Evolutionary conservation across 1,140 invertebrate genomes (phyloP).

Genomic region (Formica selysi): DNA sequence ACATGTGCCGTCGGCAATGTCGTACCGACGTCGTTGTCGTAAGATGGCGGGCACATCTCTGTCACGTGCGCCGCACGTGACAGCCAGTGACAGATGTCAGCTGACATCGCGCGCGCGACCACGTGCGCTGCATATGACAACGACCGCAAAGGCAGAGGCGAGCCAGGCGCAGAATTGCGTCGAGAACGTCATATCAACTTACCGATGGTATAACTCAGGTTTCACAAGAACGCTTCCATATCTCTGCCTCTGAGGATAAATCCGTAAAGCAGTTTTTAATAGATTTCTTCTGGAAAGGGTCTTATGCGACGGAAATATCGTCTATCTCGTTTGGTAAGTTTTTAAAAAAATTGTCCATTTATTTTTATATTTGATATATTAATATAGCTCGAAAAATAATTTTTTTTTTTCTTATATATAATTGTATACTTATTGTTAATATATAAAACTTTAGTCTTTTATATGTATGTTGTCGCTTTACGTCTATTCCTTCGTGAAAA

Average conservation of each 20-base stretch:
- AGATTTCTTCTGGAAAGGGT: too few relatives aligned
- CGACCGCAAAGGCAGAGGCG: too few relatives aligned
- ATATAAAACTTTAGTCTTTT: background rate
- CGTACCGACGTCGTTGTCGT: slow-evolving; percentile 2
- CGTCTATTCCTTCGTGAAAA: slow-evolving; percentile 6
- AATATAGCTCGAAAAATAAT: background rate
- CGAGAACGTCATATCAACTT: too few relatives aligned
- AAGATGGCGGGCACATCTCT: slow-evolving; percentile 55
- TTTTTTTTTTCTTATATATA: background rate
- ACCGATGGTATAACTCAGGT: too few relatives aligned
- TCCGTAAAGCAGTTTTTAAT: background rate
- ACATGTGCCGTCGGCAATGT: slow-evolving; percentile 58
- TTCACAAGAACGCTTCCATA: background rate
- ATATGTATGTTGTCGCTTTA: background rate
- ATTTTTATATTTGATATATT: background rate
- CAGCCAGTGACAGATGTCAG: too few relatives aligned
- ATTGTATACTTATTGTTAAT: background rate
- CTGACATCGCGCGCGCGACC: too few relatives aligned
- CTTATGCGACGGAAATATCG: background rate
- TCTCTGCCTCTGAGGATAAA: background rate
- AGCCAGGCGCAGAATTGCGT: too few relatives aligned
- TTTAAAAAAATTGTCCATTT: background rate
- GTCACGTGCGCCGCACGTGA: background rate
- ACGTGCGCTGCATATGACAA: too few relatives aligned
- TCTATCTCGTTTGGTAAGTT: background rate